A percentile compares a stretch with the other conserved stretches of the same genome.
Conservation (phyloP, 2,113 vertebrate genomes). For the Tragelaphus buxtoni region DNA sequence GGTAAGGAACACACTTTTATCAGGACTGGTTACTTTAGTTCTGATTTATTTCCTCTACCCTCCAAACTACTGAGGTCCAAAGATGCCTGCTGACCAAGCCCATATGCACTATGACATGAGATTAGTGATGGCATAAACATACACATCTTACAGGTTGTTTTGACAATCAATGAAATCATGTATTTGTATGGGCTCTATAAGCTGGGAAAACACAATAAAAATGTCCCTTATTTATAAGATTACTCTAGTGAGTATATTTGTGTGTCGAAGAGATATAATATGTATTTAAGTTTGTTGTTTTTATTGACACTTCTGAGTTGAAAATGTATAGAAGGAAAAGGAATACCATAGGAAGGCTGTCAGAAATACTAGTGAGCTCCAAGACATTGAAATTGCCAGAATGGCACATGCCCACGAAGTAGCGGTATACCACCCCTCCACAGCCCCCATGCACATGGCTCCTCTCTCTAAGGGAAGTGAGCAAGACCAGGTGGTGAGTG, state of each 20-base stretch:
- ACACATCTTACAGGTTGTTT: neutral
- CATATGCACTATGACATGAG: accelerated
- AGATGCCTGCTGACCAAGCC: too few relatives aligned
- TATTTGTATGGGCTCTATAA: neutral
- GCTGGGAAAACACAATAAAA: neutral
- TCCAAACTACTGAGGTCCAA: neutral
- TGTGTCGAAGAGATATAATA: neutral
- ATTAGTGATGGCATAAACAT: neutral
- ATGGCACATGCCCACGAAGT: accelerated
- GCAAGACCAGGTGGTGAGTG: neutral
- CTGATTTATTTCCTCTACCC: neutral
- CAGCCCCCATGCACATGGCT: accelerated
- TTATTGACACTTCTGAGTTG: neutral
- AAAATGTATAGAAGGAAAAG: neutral
- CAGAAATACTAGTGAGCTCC: neutral
- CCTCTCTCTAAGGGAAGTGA: neutral
- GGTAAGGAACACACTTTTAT: too few relatives aligned
- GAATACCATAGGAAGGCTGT: neutral
- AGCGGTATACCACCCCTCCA: accelerated
- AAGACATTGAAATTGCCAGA: accelerated
- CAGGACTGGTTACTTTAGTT: neutral
- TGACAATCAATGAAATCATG: neutral
- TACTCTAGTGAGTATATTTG: neutral
- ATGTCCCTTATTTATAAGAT: neutral
- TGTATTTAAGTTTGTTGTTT: neutral